A percentile compares a stretch with the other conserved stretches of the same genome.
These are phyloP conservation scores for Unio pictorum DNA, from an alignment of 2,888 invertebrate species.

Conservation along the genomic window DNA sequence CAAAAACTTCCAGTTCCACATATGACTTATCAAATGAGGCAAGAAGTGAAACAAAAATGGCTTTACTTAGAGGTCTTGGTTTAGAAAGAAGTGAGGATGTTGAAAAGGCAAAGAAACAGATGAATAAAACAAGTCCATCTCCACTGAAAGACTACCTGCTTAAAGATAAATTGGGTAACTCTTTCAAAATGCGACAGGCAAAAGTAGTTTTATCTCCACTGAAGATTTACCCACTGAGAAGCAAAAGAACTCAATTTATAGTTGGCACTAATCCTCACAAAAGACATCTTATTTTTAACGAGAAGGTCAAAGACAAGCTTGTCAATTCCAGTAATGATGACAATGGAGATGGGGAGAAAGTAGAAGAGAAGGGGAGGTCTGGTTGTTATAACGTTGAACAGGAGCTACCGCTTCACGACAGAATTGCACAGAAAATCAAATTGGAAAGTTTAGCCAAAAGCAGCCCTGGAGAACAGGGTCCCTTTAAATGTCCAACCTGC, in stretches of 20 bases:
- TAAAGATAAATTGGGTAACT: too few relatives aligned
- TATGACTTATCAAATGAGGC: neutral
- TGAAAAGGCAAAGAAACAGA: conserved; percentile 20
- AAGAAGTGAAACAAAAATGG: neutral
- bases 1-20: too few relatives aligned
- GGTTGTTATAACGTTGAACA: neutral
- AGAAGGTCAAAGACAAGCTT: neutral
- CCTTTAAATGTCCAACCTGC: conserved; percentile 89
- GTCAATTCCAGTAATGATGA: neutral
- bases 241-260: conserved; percentile 7
- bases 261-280: neutral
- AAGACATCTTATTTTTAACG: neutral
- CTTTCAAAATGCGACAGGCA: conserved; percentile 4
- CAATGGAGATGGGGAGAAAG: neutral
- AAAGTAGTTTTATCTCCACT: conserved; percentile 14
- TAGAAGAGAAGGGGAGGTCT: neutral
- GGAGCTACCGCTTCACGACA: conserved; percentile 56
- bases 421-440: conserved; percentile 74
- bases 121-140: neutral
- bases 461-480: conserved; percentile 70
- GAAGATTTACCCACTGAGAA: conserved; percentile 46
- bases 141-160: neutral
- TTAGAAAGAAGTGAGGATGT: conserved; percentile 28
- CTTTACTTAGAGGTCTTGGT: conserved; percentile 18
- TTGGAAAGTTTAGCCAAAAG: conserved; percentile 69